Evolutionary conservation across 1,140 invertebrate species (phyloP).

Genomic region (Linepithema humile): DNA sequence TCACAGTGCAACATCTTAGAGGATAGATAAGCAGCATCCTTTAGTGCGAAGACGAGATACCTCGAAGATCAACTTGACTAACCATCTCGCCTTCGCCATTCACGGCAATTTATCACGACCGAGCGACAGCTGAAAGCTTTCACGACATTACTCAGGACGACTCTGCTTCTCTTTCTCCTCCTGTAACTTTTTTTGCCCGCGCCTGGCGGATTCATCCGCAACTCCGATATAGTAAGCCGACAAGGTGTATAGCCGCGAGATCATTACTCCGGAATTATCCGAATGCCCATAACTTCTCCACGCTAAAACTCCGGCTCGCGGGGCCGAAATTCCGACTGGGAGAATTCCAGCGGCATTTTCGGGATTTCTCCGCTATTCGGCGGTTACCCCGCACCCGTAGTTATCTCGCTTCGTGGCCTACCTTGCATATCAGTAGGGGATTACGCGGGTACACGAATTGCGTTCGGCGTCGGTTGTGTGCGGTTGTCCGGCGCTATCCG

Average conservation of each 20-base stretch:
- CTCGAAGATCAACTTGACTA: slow-evolving; percentile 49
- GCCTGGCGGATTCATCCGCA: slow-evolving; percentile 5
- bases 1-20: not conserved
- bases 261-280: slow-evolving; percentile 58
- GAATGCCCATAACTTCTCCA: slow-evolving; percentile 55
- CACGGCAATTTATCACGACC: slow-evolving; percentile 41
- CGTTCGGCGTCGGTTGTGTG: slow-evolving; percentile 1
- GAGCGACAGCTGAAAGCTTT: slow-evolving; percentile 46
- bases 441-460: slow-evolving; percentile 56
- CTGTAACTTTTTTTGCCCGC: not conserved
- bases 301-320: slow-evolving; percentile 50
- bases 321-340: slow-evolving; percentile 36
- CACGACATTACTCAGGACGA: slow-evolving; percentile 35
- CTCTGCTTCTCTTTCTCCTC: not conserved
- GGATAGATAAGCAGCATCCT: slow-evolving; percentile 26
- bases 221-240: slow-evolving; percentile 19
- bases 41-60: slow-evolving; percentile 20
- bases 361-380: slow-evolving; percentile 59
- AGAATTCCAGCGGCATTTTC: slow-evolving; percentile 65
- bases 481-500: slow-evolving; percentile 21
- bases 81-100: slow-evolving; percentile 40
- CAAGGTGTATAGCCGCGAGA: slow-evolving; percentile 46
- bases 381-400: slow-evolving; percentile 36
- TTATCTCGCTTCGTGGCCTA: slow-evolving; percentile 49
- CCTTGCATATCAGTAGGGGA: slow-evolving; percentile 64